A percentile compares a stretch with the other conserved stretches of the same genome.
These are phyloP conservation scores for Holacanthella duospinosa DNA, from an alignment of 2,888 invertebrate genomes.

Conservation along the genomic window DNA sequence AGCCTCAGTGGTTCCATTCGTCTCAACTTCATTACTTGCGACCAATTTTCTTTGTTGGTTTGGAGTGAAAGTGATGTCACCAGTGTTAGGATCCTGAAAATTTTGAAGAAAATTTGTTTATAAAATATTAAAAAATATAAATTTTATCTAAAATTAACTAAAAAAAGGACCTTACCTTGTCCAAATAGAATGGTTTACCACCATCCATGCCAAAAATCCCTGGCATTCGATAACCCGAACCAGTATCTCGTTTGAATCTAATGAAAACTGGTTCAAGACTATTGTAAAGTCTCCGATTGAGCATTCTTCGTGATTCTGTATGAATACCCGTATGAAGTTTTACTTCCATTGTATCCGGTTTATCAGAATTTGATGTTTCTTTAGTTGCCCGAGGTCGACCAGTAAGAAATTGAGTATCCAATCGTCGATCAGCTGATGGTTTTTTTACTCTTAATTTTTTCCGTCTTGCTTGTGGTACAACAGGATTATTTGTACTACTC, in stretches of 20 bases:
- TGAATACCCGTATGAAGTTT: constrained; percentile 17
- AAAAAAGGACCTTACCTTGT: constrained; percentile 23
- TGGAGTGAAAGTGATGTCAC: constrained; percentile 31
- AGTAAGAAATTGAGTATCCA: constrained; percentile 9
- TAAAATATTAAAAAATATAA: background rate
- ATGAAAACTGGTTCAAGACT: constrained; percentile 19
- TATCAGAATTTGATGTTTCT: constrained; percentile 10
- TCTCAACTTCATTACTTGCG: constrained; percentile 19
- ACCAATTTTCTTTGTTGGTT: constrained; percentile 15
- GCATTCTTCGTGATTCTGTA: constrained; percentile 13
- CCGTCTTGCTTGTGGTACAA: background rate
- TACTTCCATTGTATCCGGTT: constrained; percentile 17
- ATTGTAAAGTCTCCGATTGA: constrained; percentile 12
- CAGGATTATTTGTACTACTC: background rate
- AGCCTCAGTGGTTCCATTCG: constrained; percentile 16
- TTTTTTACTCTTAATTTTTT: constrained; percentile 10
- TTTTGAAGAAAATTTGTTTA: background rate
- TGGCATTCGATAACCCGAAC: constrained; percentile 31
- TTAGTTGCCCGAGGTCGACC: constrained; percentile 16
- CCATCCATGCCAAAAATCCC: constrained; percentile 33
- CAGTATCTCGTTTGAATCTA: constrained; percentile 13
- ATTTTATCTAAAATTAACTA: background rate
- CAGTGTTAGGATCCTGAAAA: constrained; percentile 28
- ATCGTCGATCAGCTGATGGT: background rate
- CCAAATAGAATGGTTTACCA: constrained; percentile 31